phyloP scores from a whole-genome alignment of 2,888 invertebrate species.

The Idaea straminata region DNA sequence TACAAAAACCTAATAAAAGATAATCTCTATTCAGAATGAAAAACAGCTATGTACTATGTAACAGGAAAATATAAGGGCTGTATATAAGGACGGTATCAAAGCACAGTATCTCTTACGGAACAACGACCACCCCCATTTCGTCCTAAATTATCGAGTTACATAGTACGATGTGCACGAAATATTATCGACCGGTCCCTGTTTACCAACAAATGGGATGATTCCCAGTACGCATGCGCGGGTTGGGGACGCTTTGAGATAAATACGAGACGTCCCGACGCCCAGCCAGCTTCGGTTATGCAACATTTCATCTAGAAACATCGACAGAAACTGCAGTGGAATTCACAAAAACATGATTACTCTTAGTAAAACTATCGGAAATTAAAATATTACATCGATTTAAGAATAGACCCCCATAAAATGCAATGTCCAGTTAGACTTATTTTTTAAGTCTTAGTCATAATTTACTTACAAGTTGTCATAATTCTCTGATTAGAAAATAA shows the following conservation, averaged over 20 bases:
- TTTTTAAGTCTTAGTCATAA: conserved; percentile 6
- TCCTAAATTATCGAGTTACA: conserved; percentile 34
- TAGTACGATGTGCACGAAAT: conserved; percentile 47
- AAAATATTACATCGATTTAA: conserved; percentile 24
- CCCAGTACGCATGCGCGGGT: conserved; percentile 46
- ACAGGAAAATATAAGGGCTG: conserved; percentile 25
- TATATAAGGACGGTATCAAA: conserved; percentile 25
- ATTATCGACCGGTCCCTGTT: conserved; percentile 55
- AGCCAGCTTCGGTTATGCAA: conserved; percentile 64
- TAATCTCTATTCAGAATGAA: conserved; percentile 12
- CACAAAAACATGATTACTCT: conserved; percentile 33
- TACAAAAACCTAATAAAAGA: conserved; percentile 4
- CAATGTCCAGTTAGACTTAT: conserved; percentile 25
- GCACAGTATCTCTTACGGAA: conserved; percentile 25
- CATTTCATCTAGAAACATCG: conserved; percentile 59
- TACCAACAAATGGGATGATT: conserved; percentile 51
- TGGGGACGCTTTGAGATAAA: conserved; percentile 42
- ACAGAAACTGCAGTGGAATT: conserved; percentile 39
- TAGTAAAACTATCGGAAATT: conserved; percentile 34
- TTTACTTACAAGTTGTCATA: neutral
- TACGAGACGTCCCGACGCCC: conserved; percentile 47
- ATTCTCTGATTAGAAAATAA: neutral
- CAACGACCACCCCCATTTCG: conserved; percentile 27
- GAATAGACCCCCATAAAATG: conserved; percentile 28
- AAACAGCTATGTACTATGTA: conserved; percentile 22